These are phyloP conservation scores for Diarsia rubi DNA, from an alignment of 2,888 invertebrate genomes.

Conservation along the genomic window DNA sequence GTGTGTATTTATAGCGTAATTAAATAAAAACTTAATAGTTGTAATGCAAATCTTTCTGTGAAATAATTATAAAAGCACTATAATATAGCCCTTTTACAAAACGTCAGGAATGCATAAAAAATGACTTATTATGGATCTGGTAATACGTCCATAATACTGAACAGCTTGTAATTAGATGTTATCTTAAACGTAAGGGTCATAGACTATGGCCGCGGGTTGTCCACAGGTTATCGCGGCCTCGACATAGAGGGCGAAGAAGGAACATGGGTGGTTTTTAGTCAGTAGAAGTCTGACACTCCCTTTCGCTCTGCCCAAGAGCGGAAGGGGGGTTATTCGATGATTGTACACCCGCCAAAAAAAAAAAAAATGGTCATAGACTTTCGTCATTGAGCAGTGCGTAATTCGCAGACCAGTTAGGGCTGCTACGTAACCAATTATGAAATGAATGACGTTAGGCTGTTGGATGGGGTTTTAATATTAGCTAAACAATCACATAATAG, in stretches of 20 bases:
- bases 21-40: neutral
- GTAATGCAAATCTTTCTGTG: neutral
- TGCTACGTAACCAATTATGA: conserved; percentile 11
- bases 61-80: neutral
- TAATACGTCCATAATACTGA: neutral
- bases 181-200: conserved; percentile 20
- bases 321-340: too few relatives aligned
- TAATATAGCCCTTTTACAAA: neutral
- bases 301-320: too few relatives aligned
- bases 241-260: too few relatives aligned
- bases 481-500: too few relatives aligned
- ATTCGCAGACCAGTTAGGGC: conserved; percentile 7
- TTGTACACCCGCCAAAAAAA: too few relatives aligned
- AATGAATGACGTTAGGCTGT: neutral
- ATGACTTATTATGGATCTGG: neutral
- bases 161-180: conserved; percentile 26
- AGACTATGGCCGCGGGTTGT: too few relatives aligned
- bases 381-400: conserved; percentile 19
- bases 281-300: too few relatives aligned
- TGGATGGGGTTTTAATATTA: too few relatives aligned
- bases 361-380: too few relatives aligned
- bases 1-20: conserved; percentile 24
- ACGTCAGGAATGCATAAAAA: conserved; percentile 23
- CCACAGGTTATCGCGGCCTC: too few relatives aligned
- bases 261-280: too few relatives aligned